Evolutionary conservation across 2,113 vertebrate genomes (phyloP).

Genomic region (Mustela lutreola): DNA sequence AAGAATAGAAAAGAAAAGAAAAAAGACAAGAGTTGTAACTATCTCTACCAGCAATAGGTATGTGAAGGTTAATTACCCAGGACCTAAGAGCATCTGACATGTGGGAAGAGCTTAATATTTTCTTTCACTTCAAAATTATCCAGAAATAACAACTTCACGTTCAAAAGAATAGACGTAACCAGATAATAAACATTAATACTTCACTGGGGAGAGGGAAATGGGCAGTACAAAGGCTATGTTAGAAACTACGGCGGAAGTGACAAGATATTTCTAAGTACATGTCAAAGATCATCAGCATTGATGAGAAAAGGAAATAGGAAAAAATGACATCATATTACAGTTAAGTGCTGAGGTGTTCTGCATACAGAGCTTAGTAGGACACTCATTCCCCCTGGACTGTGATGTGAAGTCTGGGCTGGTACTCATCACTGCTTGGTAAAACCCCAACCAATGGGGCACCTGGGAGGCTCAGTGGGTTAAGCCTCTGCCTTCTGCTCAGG

Average conservation of each 20-base stretch:
- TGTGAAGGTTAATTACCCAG: neutral
- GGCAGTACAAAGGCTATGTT: neutral
- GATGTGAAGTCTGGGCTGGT: neutral
- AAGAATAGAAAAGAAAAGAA: neutral
- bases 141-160: neutral
- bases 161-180: neutral
- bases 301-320: conserved; percentile 7
- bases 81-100: neutral
- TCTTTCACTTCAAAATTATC: conserved; percentile 6
- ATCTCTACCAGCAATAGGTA: neutral
- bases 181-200: neutral
- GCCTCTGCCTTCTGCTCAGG: too few species aligned
- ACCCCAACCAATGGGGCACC: too few species aligned
- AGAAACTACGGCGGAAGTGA: neutral
- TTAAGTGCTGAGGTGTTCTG: neutral
- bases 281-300: neutral
- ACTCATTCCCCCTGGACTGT: neutral
- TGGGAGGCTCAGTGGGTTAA: too few species aligned
- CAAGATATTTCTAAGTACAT: neutral
- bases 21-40: neutral
- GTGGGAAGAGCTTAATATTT: neutral
- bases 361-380: neutral
- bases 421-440: neutral
- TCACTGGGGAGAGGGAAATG: neutral
- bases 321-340: neutral